A percentile compares a stretch with the other conserved stretches of the same genome.
Evolutionary conservation across 2,797 vertebrate genomes (phyloP).

Genomic region (Buceros bicornis): DNA sequence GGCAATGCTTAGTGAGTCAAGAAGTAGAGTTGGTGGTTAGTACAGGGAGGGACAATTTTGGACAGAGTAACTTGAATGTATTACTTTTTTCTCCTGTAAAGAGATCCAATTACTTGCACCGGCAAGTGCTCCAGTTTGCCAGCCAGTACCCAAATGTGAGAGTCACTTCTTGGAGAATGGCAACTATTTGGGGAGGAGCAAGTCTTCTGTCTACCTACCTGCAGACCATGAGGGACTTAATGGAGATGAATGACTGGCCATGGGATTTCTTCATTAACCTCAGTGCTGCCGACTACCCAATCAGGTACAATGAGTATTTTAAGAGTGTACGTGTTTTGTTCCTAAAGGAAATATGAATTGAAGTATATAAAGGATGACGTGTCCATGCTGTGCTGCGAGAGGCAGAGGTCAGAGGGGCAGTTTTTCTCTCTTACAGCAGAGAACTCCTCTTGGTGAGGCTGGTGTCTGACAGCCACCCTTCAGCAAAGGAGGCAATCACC

Average conservation of each 20-base stretch:
- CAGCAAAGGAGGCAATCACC: neutral
- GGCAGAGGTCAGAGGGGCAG: neutral
- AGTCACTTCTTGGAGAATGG: slow-evolving; percentile 96
- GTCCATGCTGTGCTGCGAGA: neutral
- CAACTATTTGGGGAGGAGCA: slow-evolving; percentile 98
- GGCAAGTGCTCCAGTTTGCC: slow-evolving; percentile 89
- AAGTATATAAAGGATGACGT: neutral
- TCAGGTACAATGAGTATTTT: slow-evolving; percentile 84
- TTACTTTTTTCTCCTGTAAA: slow-evolving; percentile 75
- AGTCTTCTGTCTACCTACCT: slow-evolving; percentile 96
- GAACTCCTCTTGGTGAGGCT: neutral
- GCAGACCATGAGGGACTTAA: slow-evolving; percentile 93
- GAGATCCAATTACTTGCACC: slow-evolving; percentile 95
- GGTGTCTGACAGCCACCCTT: neutral
- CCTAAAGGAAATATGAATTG: neutral
- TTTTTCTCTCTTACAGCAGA: neutral
- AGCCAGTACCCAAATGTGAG: slow-evolving; percentile 91
- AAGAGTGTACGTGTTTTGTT: neutral
- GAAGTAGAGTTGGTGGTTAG: neutral
- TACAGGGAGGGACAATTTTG: neutral
- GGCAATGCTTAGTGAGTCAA: neutral
- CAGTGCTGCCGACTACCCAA: slow-evolving; percentile 97
- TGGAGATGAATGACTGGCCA: slow-evolving; percentile 95
- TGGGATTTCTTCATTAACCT: slow-evolving; percentile 99
- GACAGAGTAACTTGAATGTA: neutral